Base-by-base conservation (phyloP, 2,888 invertebrate species). In the Cheilosia scutellata region DNA sequence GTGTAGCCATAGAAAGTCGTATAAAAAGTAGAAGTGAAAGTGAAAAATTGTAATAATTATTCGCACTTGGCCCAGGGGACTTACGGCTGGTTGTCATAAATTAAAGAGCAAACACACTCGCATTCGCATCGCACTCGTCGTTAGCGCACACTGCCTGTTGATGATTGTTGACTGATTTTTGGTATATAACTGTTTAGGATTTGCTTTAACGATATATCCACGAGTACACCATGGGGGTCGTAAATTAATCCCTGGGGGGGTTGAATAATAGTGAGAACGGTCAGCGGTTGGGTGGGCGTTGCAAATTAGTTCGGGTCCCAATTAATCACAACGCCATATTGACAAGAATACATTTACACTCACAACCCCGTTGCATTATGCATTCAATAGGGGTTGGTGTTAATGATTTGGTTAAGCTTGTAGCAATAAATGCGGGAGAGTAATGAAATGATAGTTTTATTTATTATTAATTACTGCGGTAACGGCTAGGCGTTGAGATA, bases 41-140 rank as follows among this genome's bases (percentile, higher is more conserved):
- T 57, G 55, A 62, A 77, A 77, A 77, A 58, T 62, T 70, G 62
- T 70, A 77, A 62, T 37, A 77, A 70, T 78, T 40, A 78, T 55
- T 40, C 37, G n/a, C 78, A 71, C 70, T 53, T 71, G 63, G 49
- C 49, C 9, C 16, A 16, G 33, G 55, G 55, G 55, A 29, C 29
- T 63, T 47, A 70, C 62, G 29, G 29, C 37, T 11, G 25, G 53
- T 44, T 20, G 20, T 27, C 70, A 53, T 78, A 78, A 77, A 77
- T 77, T 63, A 70, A 16, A 27, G n/a, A 5, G 16, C 25, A 44
- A 62, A 29, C 33, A 62, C 25, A 53, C 31, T 7, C 6, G 16
- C 31, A 5, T 16, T 44, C 44, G 44, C 6, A 44, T n/a, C 16
- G 11, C 11, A 27, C 2, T 47, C 47, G 47, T 49, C n/a, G 13